Evolutionary conservation across 2,113 vertebrate species (phyloP), one percentile per base, ranked within the genome.

Genomic region (Smithornis capensis): DNA sequence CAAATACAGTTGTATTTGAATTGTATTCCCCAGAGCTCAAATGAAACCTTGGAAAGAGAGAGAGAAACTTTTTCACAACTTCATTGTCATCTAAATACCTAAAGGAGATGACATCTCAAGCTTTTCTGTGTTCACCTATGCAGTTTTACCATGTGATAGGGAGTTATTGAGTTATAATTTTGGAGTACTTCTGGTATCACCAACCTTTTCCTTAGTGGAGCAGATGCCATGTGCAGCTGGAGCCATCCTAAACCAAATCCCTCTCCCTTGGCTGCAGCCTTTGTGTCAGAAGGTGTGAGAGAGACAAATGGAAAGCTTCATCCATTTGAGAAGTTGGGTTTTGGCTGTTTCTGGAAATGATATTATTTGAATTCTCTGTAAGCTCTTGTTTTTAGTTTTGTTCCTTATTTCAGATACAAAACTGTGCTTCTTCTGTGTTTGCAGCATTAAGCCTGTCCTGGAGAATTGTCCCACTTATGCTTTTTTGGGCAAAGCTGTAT

Each of bases 391-490:
- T 65, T 76, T 33, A 31, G 17, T 40, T 87, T 47, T 74, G 50
- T 83, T 83, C 55, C 47, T 56, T 73, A 12, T 60, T 90, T 85
- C 24, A 40, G n/a, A 45, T 63, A 2, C 1, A 55, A 35, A 65
- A 40, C 45, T 25, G 0, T 65, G 31, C 49, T 38, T 24, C 68
- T 86, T 55, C 62, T 55, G 3, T 44, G 2, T 42, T 75, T 67
- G 52, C 11, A 19, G 10, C 8, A 1, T 7, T 31, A 35, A 38
- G 18, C 33, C 14, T 21, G 6, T 35, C 24, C 31, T 8, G n/a
- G 35, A 38, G 14, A 31, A 55, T 35, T 0, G 0, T 19, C 5
- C 50, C 42, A 4, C 17, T 57, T 33, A 37, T 27, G 15, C 7
- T 33, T 23, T 18, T 44, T n/a, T 45, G 53, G 77, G 23, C 25